Evolutionary conservation across 2,797 vertebrate species (phyloP).

Genomic region (Phaenicophaeus curvirostris): DNA sequence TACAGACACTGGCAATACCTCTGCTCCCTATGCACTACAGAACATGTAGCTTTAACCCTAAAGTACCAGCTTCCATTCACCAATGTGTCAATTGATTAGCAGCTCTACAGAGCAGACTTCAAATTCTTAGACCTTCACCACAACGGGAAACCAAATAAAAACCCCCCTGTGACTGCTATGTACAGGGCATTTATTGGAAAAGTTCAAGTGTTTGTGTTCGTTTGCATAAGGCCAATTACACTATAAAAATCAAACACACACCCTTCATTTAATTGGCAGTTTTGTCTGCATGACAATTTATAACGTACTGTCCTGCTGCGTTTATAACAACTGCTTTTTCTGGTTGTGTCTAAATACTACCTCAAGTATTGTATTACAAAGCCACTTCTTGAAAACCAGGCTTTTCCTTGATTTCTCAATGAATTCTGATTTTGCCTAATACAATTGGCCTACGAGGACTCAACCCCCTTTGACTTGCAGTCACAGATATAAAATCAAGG

Average conservation of each 20-base stretch:
- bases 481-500: background rate
- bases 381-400: background rate
- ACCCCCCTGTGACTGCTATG: background rate
- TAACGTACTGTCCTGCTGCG: background rate
- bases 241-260: background rate
- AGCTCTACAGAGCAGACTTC: background rate
- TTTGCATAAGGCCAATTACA: background rate
- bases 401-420: background rate
- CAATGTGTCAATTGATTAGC: background rate
- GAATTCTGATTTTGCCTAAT: background rate
- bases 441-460: background rate
- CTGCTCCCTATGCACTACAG: background rate
- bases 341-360: background rate
- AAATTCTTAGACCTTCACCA: background rate
- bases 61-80: background rate
- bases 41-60: background rate
- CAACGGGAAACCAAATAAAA: background rate
- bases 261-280: background rate
- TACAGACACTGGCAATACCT: fast-evolving
- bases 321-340: background rate
- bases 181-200: background rate
- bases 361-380: background rate
- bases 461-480: background rate
- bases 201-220: background rate
- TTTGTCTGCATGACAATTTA: background rate